A percentile compares a stretch with the other conserved stretches of the same genome.
phyloP scores from a whole-genome alignment of 2,113 vertebrate species.

The Seriola aureovittata region DNA sequence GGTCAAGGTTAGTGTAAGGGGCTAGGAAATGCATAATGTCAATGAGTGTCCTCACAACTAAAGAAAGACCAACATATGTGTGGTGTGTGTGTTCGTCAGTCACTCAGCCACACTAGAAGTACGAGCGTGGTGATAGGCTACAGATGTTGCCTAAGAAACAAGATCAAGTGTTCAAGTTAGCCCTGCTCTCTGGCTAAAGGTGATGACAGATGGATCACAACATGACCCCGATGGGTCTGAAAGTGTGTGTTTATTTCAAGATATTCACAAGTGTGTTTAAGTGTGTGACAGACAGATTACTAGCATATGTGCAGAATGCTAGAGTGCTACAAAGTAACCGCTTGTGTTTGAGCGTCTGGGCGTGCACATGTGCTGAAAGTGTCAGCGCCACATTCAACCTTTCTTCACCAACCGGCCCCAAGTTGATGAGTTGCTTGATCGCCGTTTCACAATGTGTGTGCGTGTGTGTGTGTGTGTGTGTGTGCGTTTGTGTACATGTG shows the following conservation, averaged over 20 bases:
- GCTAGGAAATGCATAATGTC: not conserved
- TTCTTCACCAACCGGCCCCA: slow-evolving; percentile 42
- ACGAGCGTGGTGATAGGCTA: slow-evolving; percentile 48
- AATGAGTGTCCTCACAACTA: not conserved
- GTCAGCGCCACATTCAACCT: slow-evolving; percentile 56
- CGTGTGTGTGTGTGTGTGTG: slow-evolving; percentile 12
- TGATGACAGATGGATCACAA: slow-evolving; percentile 73
- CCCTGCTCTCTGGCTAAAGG: slow-evolving; percentile 58
- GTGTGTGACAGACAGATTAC: slow-evolving; percentile 64
- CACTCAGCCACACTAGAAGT: slow-evolving; percentile 12
- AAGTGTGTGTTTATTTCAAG: slow-evolving; percentile 56
- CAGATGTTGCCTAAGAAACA: slow-evolving; percentile 66
- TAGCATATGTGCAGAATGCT: slow-evolving; percentile 37
- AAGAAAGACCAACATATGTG: not conserved
- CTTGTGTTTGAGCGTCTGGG: slow-evolving; percentile 19
- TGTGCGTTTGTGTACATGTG: slow-evolving; percentile 10
- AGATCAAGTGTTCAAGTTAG: slow-evolving; percentile 62
- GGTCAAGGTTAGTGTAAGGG: too few species aligned
- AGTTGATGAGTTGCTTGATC: slow-evolving; percentile 48
- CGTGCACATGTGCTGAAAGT: slow-evolving; percentile 40
- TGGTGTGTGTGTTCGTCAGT: slow-evolving; percentile 10
- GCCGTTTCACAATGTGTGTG: slow-evolving; percentile 16
- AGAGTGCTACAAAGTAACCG: slow-evolving; percentile 12
- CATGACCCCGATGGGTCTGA: slow-evolving; percentile 39
- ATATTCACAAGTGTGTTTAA: slow-evolving; percentile 45